Base-by-base conservation (phyloP, 1,140 invertebrate genomes). In the Zaprionus taronus region DNA sequence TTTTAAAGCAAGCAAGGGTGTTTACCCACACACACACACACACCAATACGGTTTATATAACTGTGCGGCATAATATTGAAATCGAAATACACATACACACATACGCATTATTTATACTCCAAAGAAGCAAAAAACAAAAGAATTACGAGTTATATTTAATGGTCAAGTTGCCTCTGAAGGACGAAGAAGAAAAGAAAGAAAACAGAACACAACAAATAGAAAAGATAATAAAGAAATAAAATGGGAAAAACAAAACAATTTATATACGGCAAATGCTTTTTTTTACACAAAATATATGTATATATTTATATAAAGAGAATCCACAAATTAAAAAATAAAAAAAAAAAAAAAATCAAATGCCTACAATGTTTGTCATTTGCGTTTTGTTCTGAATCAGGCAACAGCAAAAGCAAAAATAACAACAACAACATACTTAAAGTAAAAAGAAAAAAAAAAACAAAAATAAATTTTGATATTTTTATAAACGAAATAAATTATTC, bases 61-160 rank as follows among this genome's bases (percentile, higher is more conserved):
- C 60, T 78, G 63, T 78, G 82, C 78, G 79, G 63, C 74, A 84
- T 69, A 34, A 77, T 74, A 79, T 85, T 79, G 57, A 77, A 81
- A 81, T 89, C 85, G 85, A 89, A 89, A 81, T 90, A 83, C 57
- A 81, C 47, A 64, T 53, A 72, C 14, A 69, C 22, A 62, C 62
- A 83, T 71, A 80, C 57, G 70, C 78, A 89, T 90, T 89, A 89
- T 90, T 81, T 89, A 82, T 91, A 90, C 81, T 84, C 84, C 90
- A 91, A 91, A 91, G 83, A 90, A 85, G 82, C 76, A 84, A 84
- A 84, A 81, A 72, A 71, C 74, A 64, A 81, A 85, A 76, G 73
- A 79, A 72, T 61, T 78, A 89, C 72, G 78, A 91, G 76, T 82
- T 86, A 80, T 83, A 77, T 79, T 77, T 71, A 82, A 72, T 81